Conservation (phyloP, 1,140 invertebrate genomes). For the Drosophila bocki region DNA sequence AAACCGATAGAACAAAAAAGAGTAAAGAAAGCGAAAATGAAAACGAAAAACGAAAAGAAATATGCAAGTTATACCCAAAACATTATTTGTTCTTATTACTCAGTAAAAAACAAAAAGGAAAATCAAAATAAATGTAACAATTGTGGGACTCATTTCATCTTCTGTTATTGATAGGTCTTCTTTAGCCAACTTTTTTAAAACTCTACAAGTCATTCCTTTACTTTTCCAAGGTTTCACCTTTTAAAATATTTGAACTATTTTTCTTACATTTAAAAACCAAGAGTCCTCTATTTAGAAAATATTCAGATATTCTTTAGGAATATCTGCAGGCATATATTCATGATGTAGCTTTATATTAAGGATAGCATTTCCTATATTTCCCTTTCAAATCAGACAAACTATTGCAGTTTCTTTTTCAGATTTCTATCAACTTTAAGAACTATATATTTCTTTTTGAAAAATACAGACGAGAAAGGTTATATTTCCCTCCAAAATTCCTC, state of each 20-base stretch:
- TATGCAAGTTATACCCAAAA: slow-evolving; percentile 38
- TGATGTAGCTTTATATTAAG: slow-evolving; percentile 26
- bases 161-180: background rate
- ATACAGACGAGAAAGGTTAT: background rate
- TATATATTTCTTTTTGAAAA: too few species aligned
- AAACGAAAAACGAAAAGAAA: background rate
- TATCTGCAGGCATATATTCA: slow-evolving; percentile 5
- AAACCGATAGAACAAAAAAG: slow-evolving; percentile 1
- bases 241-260: too few species aligned
- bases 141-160: slow-evolving; percentile 25
- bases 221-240: background rate
- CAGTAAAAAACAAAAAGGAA: background rate
- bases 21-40: background rate
- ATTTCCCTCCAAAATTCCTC: too few species aligned
- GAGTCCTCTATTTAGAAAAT: background rate
- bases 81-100: slow-evolving; percentile 21
- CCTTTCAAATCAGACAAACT: background rate
- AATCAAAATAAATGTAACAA: slow-evolving; percentile 41
- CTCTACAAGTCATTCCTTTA: background rate
- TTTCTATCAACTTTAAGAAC: background rate
- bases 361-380: background rate
- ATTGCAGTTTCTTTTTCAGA: background rate
- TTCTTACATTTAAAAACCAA: too few species aligned
- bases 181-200: background rate
- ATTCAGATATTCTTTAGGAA: slow-evolving; percentile 9